phyloP scores from a whole-genome alignment of 1,140 invertebrate species.

The Hyposmocoma kahamanoa region DNA sequence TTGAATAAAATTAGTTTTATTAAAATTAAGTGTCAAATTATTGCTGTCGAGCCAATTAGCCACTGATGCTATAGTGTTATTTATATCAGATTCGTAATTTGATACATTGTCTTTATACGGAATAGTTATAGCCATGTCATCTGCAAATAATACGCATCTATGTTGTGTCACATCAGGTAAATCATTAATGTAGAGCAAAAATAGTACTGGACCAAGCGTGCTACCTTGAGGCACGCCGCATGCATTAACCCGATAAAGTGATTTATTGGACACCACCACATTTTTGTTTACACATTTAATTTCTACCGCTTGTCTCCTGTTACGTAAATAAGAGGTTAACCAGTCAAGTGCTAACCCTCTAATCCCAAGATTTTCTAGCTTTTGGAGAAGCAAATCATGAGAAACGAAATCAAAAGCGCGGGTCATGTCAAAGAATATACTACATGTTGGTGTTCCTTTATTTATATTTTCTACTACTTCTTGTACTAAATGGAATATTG shows the following conservation, averaged over 20 bases:
- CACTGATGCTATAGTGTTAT: neutral
- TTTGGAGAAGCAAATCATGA: neutral
- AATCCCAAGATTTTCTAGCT: neutral
- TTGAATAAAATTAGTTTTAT: constrained; percentile 1
- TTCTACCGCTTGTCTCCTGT: neutral
- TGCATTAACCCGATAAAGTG: neutral
- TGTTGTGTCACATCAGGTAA: neutral
- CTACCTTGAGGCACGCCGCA: constrained; percentile 3
- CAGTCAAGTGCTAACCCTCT: neutral
- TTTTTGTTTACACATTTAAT: neutral
- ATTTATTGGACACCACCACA: neutral
- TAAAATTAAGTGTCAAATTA: constrained; percentile 1
- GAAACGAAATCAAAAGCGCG: neutral
- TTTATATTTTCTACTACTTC: neutral
- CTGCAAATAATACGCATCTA: neutral
- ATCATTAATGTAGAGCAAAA: constrained; percentile 4
- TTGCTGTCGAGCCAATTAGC: neutral
- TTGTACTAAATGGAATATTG: neutral
- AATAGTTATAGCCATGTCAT: constrained; percentile 1
- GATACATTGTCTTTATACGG: neutral
- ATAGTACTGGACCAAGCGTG: neutral
- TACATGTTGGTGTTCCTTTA: neutral
- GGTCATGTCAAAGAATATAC: neutral
- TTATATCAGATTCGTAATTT: neutral
- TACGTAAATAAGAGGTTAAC: neutral